Evolutionary conservation across 2,797 vertebrate genomes (phyloP).

Genomic region (Cryptoprocta ferox): DNA sequence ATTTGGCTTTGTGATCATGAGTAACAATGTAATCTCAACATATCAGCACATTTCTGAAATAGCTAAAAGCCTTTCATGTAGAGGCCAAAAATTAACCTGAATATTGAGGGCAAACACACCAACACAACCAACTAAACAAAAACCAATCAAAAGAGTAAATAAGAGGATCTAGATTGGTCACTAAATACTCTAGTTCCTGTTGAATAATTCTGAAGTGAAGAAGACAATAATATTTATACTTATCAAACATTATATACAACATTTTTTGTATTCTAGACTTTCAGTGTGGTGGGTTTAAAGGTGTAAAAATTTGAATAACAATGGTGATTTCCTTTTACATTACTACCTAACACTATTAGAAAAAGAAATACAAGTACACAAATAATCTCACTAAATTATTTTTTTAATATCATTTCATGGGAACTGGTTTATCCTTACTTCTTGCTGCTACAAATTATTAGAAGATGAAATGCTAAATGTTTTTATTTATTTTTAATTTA

Average conservation of each 20-base stretch:
- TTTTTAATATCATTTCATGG: constrained; percentile 31
- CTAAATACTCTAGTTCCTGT: neutral
- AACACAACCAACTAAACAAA: neutral
- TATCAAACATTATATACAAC: neutral
- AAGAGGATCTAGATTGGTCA: neutral
- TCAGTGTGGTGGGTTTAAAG: neutral
- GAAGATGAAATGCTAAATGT: neutral
- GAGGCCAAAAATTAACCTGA: constrained; percentile 25
- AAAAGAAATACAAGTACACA: constrained; percentile 31
- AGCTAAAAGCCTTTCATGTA: neutral
- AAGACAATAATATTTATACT: neutral
- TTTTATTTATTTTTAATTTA: neutral
- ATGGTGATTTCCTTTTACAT: constrained; percentile 28
- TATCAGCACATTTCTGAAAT: constrained; percentile 37
- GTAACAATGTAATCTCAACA: constrained; percentile 47
- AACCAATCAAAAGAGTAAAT: constrained; percentile 1
- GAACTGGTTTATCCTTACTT: constrained; percentile 9
- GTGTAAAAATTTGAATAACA: neutral
- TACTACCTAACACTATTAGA: constrained; percentile 17
- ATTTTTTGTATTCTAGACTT: constrained; percentile 27
- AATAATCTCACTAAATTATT: constrained; percentile 39
- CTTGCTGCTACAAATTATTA: constrained; percentile 24
- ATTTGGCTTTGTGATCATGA: neutral
- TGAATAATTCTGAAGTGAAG: constrained; percentile 37
- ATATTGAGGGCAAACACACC: neutral